Base-by-base conservation (phyloP, 2,888 invertebrate species). In the Phoronis australis region DNA sequence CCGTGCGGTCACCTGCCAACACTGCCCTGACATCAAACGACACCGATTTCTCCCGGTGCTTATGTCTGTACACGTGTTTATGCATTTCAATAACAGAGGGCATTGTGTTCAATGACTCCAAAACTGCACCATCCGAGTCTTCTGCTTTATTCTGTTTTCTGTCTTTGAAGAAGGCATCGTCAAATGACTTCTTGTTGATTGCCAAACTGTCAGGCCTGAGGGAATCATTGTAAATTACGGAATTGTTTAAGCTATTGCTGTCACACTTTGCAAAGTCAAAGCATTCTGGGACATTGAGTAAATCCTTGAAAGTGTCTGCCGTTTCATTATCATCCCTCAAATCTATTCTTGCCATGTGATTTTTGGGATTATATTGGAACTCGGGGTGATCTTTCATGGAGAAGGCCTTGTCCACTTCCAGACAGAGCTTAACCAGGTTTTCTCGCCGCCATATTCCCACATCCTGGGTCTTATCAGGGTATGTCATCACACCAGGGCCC, bases 381-480 rank as follows among this genome's bases (percentile, higher is more conserved):
- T 74, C 68, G 26, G 61, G 61, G 45, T 72, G 66, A 24, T 70
- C 52, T 15, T 42, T 62, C 57, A 75, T 62, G 15, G 67, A 61
- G 55, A 76, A 76, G 12, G 67, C 68, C 2, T 60, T 63, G 4
- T 55, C 43, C 4, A 69, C 54, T 0, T 57, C 41, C 4, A 64
- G 59, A 45, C 69, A 65, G 21, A 76, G 57, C 54, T 68, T 68
- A 40, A 71, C 55, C 2, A 76, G 57, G 41, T 67, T 65, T 50
- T 75, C 71, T 4, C 71, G 66, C 31, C 60, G 64, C 76, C 76
- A 76, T 25, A 74, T 57, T 1, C 76, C 76, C 0, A 75, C 71
- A 55, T 76, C 76, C 47, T 74, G 70, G 4, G 52, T 56, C 4
- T 64, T 66, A 48, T 71, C 64, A n/a, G 56, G 50, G 55, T 76